A percentile compares a stretch with the other conserved stretches of the same genome.
Conservation (phyloP, 2,113 vertebrate genomes). For the Climacteris rufus region DNA sequence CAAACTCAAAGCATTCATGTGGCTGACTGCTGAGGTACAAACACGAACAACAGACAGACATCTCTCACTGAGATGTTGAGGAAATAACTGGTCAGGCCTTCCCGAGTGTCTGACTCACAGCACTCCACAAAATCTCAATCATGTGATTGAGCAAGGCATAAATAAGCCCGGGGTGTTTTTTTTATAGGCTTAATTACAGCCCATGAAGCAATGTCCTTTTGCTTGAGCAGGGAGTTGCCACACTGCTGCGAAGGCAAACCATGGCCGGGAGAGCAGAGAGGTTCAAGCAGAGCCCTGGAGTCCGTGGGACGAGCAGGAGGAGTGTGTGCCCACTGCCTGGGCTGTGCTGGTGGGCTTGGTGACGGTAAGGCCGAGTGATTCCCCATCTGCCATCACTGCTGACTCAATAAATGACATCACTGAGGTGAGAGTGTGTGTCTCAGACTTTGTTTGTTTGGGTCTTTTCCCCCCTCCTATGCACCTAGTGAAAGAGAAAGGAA, state of each 20-base stretch:
- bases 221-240: neutral
- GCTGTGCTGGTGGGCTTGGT: neutral
- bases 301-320: neutral
- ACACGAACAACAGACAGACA: neutral
- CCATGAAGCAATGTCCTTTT: neutral
- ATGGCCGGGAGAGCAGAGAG: neutral
- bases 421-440: neutral
- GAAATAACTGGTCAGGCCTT: neutral
- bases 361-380: accelerated
- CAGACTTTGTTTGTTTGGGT: neutral
- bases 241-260: neutral
- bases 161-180: neutral
- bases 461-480: accelerated
- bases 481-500: neutral
- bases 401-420: neutral
- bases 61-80: neutral
- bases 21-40: neutral
- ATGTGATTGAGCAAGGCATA: neutral
- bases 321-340: neutral
- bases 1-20: neutral
- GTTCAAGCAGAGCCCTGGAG: neutral
- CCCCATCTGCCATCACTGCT: neutral
- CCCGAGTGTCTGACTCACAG: neutral
- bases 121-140: neutral
- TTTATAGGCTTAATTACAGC: neutral